Evolutionary conservation across 2,888 invertebrate species (phyloP).

Genomic region (Drosophila meridiana): DNA sequence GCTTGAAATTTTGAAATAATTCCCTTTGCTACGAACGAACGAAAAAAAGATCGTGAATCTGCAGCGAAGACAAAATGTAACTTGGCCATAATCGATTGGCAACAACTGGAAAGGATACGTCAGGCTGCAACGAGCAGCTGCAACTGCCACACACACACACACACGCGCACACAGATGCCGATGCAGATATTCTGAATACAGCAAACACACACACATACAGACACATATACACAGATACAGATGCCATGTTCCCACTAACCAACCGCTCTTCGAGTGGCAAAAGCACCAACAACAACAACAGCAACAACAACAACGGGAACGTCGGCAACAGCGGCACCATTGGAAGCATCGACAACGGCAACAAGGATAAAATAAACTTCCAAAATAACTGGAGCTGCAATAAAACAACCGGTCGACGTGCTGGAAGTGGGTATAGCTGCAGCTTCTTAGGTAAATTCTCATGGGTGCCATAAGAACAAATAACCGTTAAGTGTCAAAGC

Average conservation of each 20-base stretch:
- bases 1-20: slow-evolving; percentile 2
- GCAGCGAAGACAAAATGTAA: slow-evolving; percentile 19
- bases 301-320: slow-evolving; percentile 27
- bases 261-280: slow-evolving; percentile 78
- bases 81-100: slow-evolving; percentile 38
- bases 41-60: slow-evolving; percentile 17
- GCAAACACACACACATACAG: slow-evolving; percentile 17
- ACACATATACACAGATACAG: slow-evolving; percentile 65
- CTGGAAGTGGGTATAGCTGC: slow-evolving; percentile 85
- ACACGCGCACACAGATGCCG: slow-evolving; percentile 14
- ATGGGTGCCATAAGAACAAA: slow-evolving; percentile 36
- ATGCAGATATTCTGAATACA: slow-evolving; percentile 16
- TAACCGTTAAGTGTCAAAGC: slow-evolving; percentile 31
- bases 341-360: slow-evolving; percentile 29
- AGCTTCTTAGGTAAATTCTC: slow-evolving; percentile 84
- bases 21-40: slow-evolving; percentile 6
- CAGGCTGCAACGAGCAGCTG: slow-evolving; percentile 39
- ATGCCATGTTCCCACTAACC: slow-evolving; percentile 77
- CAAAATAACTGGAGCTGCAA: slow-evolving; percentile 85
- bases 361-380: slow-evolving; percentile 84
- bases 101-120: slow-evolving; percentile 66
- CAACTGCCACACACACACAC: slow-evolving; percentile 50
- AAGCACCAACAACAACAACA: slow-evolving; percentile 60
- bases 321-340: slow-evolving; percentile 32
- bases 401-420: slow-evolving; percentile 84